Evolutionary conservation across 2,113 vertebrate genomes (phyloP), one percentile per base, ranked within the genome.

Genomic region (Aspidoscelis tigris): DNA sequence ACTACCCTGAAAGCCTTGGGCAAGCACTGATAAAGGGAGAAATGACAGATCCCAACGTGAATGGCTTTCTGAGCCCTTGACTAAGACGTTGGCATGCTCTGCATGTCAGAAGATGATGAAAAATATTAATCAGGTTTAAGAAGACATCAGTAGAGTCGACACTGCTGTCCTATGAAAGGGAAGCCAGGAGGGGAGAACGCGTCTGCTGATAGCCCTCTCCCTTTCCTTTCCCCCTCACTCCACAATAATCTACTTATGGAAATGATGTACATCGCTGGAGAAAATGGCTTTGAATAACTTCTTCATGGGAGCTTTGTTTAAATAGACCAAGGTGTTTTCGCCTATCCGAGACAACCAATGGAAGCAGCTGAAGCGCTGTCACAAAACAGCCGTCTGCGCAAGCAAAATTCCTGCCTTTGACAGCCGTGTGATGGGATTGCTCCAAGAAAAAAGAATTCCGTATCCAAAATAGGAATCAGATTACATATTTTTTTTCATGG

Each of bases 81-180:
- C 76, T 76, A 76, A 64, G 74, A 93, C 18, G 41, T 79, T 91
- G 86, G 87, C 18, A 43, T 33, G 58, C 44, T 87, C 82, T 70
- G 9, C 1, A 0, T 84, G 83, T 84, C 0, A 0, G 18, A 84
- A 73, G 69, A 81, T 88, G 79, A 81, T 84, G 74, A 84, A 84
- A 88, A 88, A 87, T 68, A 65, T 47, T 87, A 92, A 93, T 88
- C 80, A 88, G 80, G 88, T 44, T 88, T 80, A 88, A 90, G 88
- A 90, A 89, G 18, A 66, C 78, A 88, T 76, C 68, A 26, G 22
- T 91, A 93, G 71, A 81, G 73, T 39, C 47, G 80, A 3, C 24
- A 50, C 61, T 75, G 73, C 3, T 84, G 81, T 87, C 79, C 73
- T 88, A n/a, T 33, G 85, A 85, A 77, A 85, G 39, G 50, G 76